Percentiles rank a stretch among this genome's conserved stretches.
Evolutionary conservation across 2,888 invertebrate species (phyloP).

Genomic region (Periphyllus acericola): DNA sequence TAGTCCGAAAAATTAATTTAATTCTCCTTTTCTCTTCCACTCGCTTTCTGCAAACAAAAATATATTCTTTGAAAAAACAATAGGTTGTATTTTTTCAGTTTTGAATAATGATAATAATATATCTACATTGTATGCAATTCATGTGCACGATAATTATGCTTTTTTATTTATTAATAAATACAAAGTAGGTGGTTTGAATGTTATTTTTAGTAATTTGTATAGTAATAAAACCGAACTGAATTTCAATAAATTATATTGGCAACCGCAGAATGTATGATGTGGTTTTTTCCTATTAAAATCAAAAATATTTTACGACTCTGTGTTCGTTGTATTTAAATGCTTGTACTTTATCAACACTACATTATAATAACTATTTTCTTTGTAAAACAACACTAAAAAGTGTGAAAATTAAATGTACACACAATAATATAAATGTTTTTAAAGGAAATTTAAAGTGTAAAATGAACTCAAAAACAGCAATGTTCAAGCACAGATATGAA

Average conservation of each 20-base stretch:
- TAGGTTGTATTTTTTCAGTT: background rate
- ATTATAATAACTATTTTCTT: no score
- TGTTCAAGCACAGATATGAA: conserved; percentile 13
- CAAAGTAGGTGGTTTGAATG: no score
- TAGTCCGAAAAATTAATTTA: background rate
- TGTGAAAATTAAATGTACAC: background rate
- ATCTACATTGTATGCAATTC: background rate
- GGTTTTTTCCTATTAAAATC: no score
- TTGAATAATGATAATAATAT: background rate
- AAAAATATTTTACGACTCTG: no score
- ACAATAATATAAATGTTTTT: background rate
- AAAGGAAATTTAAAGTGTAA: background rate
- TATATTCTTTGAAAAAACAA: conserved; percentile 24
- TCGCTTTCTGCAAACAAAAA: background rate
- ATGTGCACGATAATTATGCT: background rate
- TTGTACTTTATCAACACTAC: no score
- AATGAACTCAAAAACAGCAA: conserved; percentile 12
- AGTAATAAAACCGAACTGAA: no score
- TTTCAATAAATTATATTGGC: no score
- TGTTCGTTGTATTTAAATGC: no score
- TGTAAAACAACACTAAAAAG: background rate
- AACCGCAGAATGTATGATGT: no score
- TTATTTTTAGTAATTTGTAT: no score
- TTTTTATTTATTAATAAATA: no score
- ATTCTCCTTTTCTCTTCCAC: background rate